Percentiles rank a stretch among this genome's conserved stretches.
Conservation (phyloP, 2,113 vertebrate species). For the Nycticebus coucang region DNA sequence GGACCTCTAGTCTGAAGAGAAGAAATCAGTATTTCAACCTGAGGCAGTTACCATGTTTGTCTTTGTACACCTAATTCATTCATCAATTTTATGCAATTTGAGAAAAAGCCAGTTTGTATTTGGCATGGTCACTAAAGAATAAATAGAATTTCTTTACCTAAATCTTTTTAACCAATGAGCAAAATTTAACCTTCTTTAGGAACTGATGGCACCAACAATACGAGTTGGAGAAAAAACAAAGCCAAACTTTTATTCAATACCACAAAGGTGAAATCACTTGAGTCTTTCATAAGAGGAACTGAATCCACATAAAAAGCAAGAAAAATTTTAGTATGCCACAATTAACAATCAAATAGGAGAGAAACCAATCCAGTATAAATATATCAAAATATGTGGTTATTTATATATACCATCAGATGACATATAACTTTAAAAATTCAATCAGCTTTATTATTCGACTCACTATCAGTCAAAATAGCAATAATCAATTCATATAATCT, state of each 20-base stretch:
- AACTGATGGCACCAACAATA: constrained; percentile 11
- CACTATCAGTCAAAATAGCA: background rate
- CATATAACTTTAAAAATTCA: background rate
- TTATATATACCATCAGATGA: too few relatives aligned
- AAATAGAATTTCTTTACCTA: background rate
- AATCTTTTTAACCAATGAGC: background rate
- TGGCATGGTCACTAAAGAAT: background rate
- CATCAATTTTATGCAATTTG: background rate
- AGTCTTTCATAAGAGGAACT: constrained; percentile 1
- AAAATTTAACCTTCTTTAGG: constrained; percentile 52
- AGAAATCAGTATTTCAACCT: background rate
- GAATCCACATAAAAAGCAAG: background rate
- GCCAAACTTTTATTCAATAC: background rate
- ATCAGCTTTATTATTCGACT: background rate
- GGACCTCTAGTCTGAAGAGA: background rate
- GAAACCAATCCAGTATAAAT: background rate
- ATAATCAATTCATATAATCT: constrained; percentile 5
- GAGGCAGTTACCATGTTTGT: background rate
- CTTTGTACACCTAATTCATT: background rate
- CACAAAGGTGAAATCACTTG: background rate
- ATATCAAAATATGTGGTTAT: background rate
- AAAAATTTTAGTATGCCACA: background rate
- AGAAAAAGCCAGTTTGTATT: background rate
- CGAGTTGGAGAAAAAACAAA: background rate
- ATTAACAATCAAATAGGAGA: background rate